Evolutionary conservation across 1,140 invertebrate species (phyloP).

Genomic region (Lucilia cuprina): DNA sequence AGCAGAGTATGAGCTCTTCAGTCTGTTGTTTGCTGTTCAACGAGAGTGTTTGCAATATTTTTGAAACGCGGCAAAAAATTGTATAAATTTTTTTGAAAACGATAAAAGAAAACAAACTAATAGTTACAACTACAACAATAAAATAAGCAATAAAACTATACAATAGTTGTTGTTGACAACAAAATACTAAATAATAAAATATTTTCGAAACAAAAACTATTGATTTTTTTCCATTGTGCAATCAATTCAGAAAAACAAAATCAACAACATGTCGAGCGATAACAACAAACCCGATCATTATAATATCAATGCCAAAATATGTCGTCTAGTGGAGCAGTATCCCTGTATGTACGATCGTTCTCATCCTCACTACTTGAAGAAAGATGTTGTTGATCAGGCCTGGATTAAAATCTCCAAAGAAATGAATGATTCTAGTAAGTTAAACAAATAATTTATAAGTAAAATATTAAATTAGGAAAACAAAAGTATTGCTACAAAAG

Average conservation of each 20-base stretch:
- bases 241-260: slow-evolving; percentile 11
- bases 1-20: background rate
- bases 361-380: slow-evolving; percentile 46
- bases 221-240: background rate
- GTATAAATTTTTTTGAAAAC: too few species aligned
- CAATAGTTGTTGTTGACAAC: background rate
- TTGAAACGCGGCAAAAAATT: background rate
- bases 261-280: slow-evolving; percentile 19
- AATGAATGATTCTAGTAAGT: slow-evolving; percentile 49
- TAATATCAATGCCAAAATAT: slow-evolving; percentile 51
- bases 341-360: slow-evolving; percentile 57
- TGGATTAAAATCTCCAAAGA: slow-evolving; percentile 50
- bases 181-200: background rate
- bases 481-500: too few species aligned
- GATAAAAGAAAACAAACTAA: background rate
- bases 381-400: slow-evolving; percentile 47
- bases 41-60: slow-evolving; percentile 17
- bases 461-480: too few species aligned
- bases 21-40: slow-evolving; percentile 27
- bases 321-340: slow-evolving; percentile 48
- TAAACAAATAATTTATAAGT: too few species aligned
- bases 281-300: slow-evolving; percentile 45
- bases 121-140: slow-evolving; percentile 23
- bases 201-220: slow-evolving; percentile 38
- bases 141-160: background rate